Base-by-base conservation (phyloP, 2,113 vertebrate species). In the Crocuta crocuta region DNA sequence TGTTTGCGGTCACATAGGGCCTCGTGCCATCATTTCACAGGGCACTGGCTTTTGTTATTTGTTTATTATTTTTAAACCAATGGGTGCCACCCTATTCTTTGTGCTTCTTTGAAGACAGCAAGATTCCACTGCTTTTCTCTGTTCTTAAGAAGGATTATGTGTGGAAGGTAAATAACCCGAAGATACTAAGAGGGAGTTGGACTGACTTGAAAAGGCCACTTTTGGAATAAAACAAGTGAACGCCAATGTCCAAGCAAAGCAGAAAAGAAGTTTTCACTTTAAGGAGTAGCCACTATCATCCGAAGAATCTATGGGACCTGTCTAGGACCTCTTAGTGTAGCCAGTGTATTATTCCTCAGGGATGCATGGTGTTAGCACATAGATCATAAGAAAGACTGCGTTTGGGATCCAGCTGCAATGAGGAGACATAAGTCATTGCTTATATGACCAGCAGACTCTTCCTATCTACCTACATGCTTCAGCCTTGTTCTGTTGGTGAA, bases 11-110 rank as follows among this genome's bases (percentile, higher is more conserved):
- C 43, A 88, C 97, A 89, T 10, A 83, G 93, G 95, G 92, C 10
- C 0, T 45, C 35, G 48, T 97, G 80, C 53, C 97, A 71, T 79
- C 58, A 50, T 98, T 98, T 96, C 97, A 81, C 17, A 93, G 50
- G 95, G 82, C 80, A 55, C 16, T 92, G 92, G 84, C 92, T 97
- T 96, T 92, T 97, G 94, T 96, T 94, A 94, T 90, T 97, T 97
- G 96, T 97, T 98, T 97, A 95, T 97, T 98, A 94, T 97, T 97
- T 97, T 97, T 92, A 96, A 96, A 48, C 55, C 88, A 96, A 95
- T 84, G 80, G 83, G 90, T 88, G 53, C 65, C 92, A 68, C 97
- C 94, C 96, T 94, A 95, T 35, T 96, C 95, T 88, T 80, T 92
- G 74, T 91, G 96, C 70, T 45, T 82, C 97, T 97, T 98, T 97